Base-by-base conservation (phyloP, 2,888 invertebrate species). In the Dugesia japonica region DNA sequence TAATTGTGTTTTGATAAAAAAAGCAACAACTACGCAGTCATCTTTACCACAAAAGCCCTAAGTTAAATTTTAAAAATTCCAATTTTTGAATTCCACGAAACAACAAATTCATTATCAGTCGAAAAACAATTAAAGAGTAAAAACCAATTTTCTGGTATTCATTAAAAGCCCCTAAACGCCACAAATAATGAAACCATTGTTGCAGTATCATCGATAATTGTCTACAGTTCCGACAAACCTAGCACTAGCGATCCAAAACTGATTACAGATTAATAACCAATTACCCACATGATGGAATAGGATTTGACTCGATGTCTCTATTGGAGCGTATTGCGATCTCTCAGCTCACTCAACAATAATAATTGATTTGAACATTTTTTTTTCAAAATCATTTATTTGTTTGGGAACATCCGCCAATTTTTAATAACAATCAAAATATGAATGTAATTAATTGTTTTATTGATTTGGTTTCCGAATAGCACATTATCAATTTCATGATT, bases 371-470 rank as follows among this genome's bases (percentile, higher is more conserved):
- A 56, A 56, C n/a, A 23, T 56, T 56, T 31, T n/a, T n/a, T n/a
- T 56, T 56, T 20, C 56, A 56, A 56, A 56, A 56, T 56, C 56
- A 56, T 56, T 56, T 56, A 56, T 56, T 56, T 56, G 23, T 56
- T 56, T 56, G 56, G 56, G 56, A 56, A 56, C 56, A 56, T 56
- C 56, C 56, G 56, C 56, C 56, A 56, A 56, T 56, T 56, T 56
- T 56, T 56, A 56, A 56, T 56, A 20, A n/a, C 56, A 56, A 56
- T 56, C 56, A n/a, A 56, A 56, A 20, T 56, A n/a, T 56, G 56
- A n/a, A n/a, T n/a, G n/a, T 56, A 56, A 56, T 56, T 56, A 56
- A 56, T 56, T 56, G 9, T 56, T 31, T 56, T 56, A 56, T 4
- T 56, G 56, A 56, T 56, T n/a, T 56, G 56, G 56, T 56, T 56